Evolutionary conservation across 2,888 invertebrate species (phyloP).

Genomic region (Mesorhabditis sp.): DNA sequence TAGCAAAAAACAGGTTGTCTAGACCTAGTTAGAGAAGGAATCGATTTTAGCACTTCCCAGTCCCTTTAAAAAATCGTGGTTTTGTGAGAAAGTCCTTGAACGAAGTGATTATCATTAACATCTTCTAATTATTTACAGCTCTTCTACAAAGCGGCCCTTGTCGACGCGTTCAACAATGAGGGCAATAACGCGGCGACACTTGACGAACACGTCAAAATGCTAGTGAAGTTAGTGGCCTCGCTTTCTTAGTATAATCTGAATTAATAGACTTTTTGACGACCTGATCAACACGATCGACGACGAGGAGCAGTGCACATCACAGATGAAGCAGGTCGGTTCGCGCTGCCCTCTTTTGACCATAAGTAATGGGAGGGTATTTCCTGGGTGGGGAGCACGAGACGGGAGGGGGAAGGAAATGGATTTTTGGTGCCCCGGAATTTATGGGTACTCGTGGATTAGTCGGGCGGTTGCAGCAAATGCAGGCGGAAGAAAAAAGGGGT

Average conservation of each 20-base stretch:
- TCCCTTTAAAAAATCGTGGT: background rate
- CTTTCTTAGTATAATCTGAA: no score
- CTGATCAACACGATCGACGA: constrained; percentile 45
- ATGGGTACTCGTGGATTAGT: no score
- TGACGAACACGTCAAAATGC: constrained; percentile 51
- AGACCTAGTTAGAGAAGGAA: no score
- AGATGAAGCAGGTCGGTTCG: constrained; percentile 28
- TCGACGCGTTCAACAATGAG: constrained; percentile 55
- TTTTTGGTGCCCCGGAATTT: no score
- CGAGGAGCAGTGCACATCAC: constrained; percentile 36
- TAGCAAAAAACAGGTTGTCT: no score
- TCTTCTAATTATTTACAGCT: constrained; percentile 31
- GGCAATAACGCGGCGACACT: constrained; percentile 49
- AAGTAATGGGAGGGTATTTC: background rate
- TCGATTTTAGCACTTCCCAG: no score
- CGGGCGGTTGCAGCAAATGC: no score
- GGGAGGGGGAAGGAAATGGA: no score
- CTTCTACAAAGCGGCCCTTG: constrained; percentile 56
- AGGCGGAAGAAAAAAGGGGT: no score
- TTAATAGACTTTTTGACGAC: constrained; percentile 52
- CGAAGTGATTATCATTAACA: background rate
- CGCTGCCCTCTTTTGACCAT: background rate
- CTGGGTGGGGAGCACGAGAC: background rate
- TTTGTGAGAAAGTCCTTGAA: background rate
- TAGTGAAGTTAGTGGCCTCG: constrained; percentile 36